Conservation (phyloP, 2,888 invertebrate genomes). For the Noctua comes region DNA sequence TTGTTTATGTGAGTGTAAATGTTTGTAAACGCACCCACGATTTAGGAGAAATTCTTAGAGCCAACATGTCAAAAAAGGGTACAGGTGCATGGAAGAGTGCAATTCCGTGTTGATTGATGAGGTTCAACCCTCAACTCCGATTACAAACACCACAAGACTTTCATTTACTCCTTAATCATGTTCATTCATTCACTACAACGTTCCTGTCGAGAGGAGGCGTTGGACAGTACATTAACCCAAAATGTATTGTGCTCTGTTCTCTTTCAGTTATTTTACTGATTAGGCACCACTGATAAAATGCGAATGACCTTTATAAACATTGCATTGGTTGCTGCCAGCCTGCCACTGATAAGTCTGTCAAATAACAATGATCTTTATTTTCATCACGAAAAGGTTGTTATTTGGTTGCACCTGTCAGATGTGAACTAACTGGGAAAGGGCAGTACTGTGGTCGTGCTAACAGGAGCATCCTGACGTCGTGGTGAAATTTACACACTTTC, state of each 20-base stretch:
- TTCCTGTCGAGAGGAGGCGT: slow-evolving; percentile 7
- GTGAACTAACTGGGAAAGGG: background rate
- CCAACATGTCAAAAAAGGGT: background rate
- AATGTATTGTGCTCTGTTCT: slow-evolving; percentile 7
- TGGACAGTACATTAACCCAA: slow-evolving; percentile 44
- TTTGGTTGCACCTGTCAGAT: background rate
- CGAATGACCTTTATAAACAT: background rate
- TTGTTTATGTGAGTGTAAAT: background rate
- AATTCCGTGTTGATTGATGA: background rate
- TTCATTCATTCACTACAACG: slow-evolving; percentile 25
- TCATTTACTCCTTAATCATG: slow-evolving; percentile 13
- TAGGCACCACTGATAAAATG: background rate
- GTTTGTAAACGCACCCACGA: too few species aligned
- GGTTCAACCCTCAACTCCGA: background rate
- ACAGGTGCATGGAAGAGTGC: too few species aligned
- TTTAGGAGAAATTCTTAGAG: too few species aligned
- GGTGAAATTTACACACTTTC: slow-evolving; percentile 38
- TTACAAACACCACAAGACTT: slow-evolving; percentile 6
- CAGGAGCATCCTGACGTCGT: slow-evolving; percentile 50
- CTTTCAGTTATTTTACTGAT: background rate
- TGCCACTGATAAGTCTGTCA: background rate
- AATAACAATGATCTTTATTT: background rate
- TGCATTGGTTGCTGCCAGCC: background rate
- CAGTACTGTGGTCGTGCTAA: slow-evolving; percentile 30
- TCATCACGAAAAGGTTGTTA: background rate